These are phyloP conservation scores for Melospiza georgiana DNA, from an alignment of 2,113 vertebrate genomes.

Conservation along the genomic window DNA sequence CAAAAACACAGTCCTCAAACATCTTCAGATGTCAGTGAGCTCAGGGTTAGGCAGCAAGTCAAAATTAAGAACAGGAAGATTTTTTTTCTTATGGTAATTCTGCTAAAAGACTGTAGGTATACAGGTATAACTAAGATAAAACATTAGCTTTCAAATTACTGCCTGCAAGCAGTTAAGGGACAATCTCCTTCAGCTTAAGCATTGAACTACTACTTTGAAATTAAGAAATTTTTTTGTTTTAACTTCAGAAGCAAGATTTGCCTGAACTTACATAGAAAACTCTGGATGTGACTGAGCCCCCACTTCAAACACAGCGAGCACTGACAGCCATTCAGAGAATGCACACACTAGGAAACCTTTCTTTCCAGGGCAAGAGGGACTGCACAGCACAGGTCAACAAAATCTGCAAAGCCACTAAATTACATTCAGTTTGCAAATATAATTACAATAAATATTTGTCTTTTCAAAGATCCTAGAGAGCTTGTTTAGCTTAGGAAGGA, in stretches of 20 bases:
- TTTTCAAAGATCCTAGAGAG: conserved; percentile 56
- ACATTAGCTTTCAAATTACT: background rate
- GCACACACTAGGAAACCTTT: background rate
- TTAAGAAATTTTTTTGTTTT: background rate
- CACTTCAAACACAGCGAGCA: background rate
- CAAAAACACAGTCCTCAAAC: background rate
- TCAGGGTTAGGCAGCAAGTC: background rate
- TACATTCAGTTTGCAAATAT: conserved; percentile 42
- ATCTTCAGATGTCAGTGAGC: background rate
- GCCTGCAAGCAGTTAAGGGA: background rate
- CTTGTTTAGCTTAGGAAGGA: conserved; percentile 54
- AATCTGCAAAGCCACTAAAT: conserved; percentile 53
- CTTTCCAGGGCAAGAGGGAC: background rate
- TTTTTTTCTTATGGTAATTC: background rate
- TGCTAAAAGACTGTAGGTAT: background rate
- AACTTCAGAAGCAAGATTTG: background rate
- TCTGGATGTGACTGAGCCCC: background rate
- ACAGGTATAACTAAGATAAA: background rate
- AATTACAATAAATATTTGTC: conserved; percentile 71
- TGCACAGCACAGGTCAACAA: conserved; percentile 5
- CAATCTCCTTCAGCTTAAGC: background rate
- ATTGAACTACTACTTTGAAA: background rate
- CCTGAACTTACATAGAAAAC: background rate
- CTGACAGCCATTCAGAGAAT: background rate
- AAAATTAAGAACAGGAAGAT: background rate